Conservation (phyloP, 1,140 invertebrate species). For the Papilio polyxenes region DNA sequence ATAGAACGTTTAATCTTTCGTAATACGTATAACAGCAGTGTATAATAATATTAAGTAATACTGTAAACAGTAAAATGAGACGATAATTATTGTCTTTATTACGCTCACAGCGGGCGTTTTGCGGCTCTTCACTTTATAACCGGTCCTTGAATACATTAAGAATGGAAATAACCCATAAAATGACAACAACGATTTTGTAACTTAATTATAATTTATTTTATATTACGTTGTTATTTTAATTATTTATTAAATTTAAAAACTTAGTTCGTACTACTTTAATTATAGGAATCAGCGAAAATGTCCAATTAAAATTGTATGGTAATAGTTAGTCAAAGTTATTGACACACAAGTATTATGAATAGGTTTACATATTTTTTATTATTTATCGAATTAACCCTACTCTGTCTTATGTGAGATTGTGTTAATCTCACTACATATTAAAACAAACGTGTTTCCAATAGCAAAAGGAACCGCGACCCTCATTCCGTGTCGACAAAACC, state of each 20-base stretch:
- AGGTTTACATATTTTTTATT: too few relatives aligned
- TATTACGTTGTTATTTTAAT: background rate
- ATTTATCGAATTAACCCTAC: background rate
- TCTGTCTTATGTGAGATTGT: background rate
- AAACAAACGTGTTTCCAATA: slow-evolving; percentile 17
- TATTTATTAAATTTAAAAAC: background rate
- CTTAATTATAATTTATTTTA: background rate
- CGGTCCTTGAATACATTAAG: background rate
- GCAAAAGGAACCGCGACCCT: slow-evolving; percentile 39
- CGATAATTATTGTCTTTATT: slow-evolving; percentile 21
- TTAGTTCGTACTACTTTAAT: too few relatives aligned
- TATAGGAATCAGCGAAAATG: too few relatives aligned
- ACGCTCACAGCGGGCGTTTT: slow-evolving; percentile 12
- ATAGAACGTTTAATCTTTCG: background rate
- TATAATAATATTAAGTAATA: slow-evolving; percentile 21
- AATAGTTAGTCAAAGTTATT: too few relatives aligned
- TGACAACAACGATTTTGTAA: background rate
- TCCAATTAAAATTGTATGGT: too few relatives aligned
- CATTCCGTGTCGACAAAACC: slow-evolving; percentile 60
- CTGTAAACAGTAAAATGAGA: slow-evolving; percentile 16
- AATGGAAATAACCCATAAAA: background rate
- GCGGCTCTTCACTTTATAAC: slow-evolving; percentile 15
- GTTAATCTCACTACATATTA: background rate
- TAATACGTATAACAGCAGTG: background rate
- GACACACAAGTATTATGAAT: too few relatives aligned